These are phyloP conservation scores for Galerucella pusilla DNA, from an alignment of 2,888 invertebrate genomes.

Conservation along the genomic window DNA sequence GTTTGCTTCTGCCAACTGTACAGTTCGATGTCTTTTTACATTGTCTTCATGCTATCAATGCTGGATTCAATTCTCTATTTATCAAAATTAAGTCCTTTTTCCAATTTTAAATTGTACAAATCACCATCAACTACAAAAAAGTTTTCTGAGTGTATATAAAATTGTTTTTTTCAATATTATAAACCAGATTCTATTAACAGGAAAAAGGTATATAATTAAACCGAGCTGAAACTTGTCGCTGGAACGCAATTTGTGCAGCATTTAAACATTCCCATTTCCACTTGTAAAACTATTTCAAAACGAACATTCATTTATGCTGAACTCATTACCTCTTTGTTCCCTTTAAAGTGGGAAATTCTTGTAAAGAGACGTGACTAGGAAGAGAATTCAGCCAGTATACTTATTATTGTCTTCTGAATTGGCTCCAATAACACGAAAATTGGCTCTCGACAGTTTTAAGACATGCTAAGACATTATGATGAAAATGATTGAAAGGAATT, in stretches of 20 bases:
- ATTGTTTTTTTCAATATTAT: no score
- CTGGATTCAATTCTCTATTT: no score
- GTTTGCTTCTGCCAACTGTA: no score
- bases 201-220: constrained; percentile 7
- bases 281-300: constrained; percentile 35
- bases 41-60: no score
- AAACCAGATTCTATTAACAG: not conserved
- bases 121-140: no score
- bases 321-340: constrained; percentile 46
- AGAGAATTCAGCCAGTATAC: constrained; percentile 26
- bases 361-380: constrained; percentile 41
- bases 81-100: no score
- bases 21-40: no score
- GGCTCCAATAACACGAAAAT: constrained; percentile 35
- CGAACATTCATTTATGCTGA: constrained; percentile 44
- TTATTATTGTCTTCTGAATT: constrained; percentile 27
- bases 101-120: no score
- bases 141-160: no score
- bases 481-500: constrained; percentile 4
- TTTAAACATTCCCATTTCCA: constrained; percentile 27
- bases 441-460: constrained; percentile 25
- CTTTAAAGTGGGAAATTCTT: constrained; percentile 42
- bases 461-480: constrained; percentile 11
- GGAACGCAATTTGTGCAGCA: constrained; percentile 31
- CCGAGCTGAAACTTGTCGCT: constrained; percentile 27